Conservation (phyloP, 2,797 vertebrate species). For the Acrossocheilus wenchowensis region DNA sequence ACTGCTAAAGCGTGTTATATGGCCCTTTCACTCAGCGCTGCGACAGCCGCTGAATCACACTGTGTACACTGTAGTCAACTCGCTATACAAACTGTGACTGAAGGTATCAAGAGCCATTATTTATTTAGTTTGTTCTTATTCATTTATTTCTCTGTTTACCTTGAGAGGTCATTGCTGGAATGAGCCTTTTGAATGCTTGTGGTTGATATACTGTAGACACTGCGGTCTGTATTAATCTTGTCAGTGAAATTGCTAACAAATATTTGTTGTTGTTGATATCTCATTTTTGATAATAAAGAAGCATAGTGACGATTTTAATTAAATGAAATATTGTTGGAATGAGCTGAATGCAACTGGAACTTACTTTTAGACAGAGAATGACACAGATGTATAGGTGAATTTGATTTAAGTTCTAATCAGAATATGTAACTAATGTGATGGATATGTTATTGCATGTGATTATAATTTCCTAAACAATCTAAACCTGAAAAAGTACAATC, state of each 20-base stretch:
- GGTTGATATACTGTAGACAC: not conserved
- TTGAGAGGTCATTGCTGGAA: not conserved
- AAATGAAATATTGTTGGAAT: not conserved
- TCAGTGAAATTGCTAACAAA: not conserved
- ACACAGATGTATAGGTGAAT: not conserved
- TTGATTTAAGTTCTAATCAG: not conserved
- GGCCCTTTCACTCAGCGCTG: conserved; percentile 28
- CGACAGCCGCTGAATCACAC: not conserved
- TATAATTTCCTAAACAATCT: not conserved
- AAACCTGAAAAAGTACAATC: not conserved
- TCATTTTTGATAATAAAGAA: not conserved
- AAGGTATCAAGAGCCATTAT: not conserved
- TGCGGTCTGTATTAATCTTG: not conserved
- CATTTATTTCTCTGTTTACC: not conserved
- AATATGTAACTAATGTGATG: not conserved
- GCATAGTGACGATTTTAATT: not conserved
- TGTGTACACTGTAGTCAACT: conserved; percentile 1
- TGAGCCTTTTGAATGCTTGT: not conserved
- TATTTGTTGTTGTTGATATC: not conserved
- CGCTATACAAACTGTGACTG: not conserved
- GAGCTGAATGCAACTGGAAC: not conserved
- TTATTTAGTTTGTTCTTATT: not conserved
- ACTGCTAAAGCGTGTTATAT: conserved; percentile 59
- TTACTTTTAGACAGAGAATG: not conserved
- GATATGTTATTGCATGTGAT: not conserved